Conservation (phyloP, 2,888 invertebrate species). For the Anagyrus pseudococci region DNA sequence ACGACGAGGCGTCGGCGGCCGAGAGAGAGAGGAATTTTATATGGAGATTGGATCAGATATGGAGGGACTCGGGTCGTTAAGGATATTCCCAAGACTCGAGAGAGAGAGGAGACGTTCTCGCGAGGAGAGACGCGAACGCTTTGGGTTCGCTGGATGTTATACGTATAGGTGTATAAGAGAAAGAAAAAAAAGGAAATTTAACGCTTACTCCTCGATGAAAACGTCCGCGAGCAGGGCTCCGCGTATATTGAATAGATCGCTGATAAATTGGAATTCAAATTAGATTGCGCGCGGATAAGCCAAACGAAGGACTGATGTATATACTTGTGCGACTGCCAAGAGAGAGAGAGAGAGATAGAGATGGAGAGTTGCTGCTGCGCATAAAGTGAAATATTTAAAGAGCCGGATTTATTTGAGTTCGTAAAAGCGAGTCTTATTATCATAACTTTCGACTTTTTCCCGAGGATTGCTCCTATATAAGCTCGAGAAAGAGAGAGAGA, state of each 20-base stretch:
- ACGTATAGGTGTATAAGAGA: conserved; percentile 13
- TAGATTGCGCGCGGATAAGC: conserved; percentile 23
- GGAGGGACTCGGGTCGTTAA: conserved; percentile 30
- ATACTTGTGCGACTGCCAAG: too few relatives aligned
- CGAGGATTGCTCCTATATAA: too few relatives aligned
- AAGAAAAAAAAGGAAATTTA: conserved; percentile 22
- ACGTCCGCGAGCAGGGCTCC: conserved; percentile 16
- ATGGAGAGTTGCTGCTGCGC: too few relatives aligned
- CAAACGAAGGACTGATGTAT: too few relatives aligned
- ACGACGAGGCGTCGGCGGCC: neutral
- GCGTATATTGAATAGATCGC: conserved; percentile 30
- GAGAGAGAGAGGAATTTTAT: conserved; percentile 35
- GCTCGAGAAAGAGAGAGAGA: too few relatives aligned
- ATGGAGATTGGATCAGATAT: conserved; percentile 39
- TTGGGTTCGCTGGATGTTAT: too few relatives aligned
- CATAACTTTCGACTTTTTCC: conserved; percentile 26
- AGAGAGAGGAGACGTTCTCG: too few relatives aligned
- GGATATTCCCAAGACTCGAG: conserved; percentile 37
- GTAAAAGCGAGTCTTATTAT: conserved; percentile 32
- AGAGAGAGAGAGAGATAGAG: too few relatives aligned
- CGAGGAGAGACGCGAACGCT: too few relatives aligned
- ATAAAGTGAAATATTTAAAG: conserved; percentile 27
- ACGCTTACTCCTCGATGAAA: conserved; percentile 27
- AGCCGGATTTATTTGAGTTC: conserved; percentile 36
- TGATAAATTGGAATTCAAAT: conserved; percentile 41